phyloP scores from a whole-genome alignment of 2,113 vertebrate genomes.

The Psephotus haematonotus region DNA sequence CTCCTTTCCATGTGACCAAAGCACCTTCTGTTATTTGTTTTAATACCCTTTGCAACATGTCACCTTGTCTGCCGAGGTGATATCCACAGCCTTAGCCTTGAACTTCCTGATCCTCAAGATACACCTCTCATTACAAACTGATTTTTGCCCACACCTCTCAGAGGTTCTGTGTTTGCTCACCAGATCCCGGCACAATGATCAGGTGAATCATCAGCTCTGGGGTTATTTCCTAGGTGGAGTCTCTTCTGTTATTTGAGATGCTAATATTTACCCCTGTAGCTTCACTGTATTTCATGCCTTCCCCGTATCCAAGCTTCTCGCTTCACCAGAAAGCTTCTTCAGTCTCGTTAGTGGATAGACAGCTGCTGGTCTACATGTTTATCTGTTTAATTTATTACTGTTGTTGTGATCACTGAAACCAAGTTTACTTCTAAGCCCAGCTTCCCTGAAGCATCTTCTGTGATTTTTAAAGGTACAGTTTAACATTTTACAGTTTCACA shows the following conservation, averaged over 20 bases:
- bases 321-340: neutral
- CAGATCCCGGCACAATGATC: neutral
- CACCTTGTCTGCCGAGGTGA: neutral
- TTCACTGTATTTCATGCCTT: neutral
- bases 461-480: neutral
- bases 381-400: neutral
- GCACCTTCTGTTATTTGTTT: neutral
- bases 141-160: neutral
- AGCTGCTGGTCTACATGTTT: neutral
- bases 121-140: neutral
- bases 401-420: neutral
- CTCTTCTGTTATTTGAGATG: constrained; percentile 41
- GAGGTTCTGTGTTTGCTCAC: constrained; percentile 33
- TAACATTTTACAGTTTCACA: too few species aligned
- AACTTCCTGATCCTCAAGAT: neutral
- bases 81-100: neutral
- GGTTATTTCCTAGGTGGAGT: constrained; percentile 31
- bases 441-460: neutral
- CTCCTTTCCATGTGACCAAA: neutral
- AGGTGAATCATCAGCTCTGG: constrained; percentile 48
- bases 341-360: neutral
- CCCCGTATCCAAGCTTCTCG: fast-evolving
- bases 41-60: neutral
- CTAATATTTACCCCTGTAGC: constrained; percentile 44
- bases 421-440: neutral